Evolutionary conservation across 2,113 vertebrate genomes (phyloP).

Genomic region (Petrocephalus zakoni): DNA sequence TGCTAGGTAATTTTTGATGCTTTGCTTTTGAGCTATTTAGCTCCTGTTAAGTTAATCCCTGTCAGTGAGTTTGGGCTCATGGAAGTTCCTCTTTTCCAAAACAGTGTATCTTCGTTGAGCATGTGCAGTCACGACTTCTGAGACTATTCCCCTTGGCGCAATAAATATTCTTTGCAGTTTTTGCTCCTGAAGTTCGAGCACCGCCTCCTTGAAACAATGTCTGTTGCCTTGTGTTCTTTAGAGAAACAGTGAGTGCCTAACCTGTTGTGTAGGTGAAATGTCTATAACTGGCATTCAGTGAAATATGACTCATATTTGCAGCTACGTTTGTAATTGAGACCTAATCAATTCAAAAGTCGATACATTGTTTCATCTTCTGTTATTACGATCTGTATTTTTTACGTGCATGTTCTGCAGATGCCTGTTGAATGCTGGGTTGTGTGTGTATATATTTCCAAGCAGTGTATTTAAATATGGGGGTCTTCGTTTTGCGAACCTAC

Average conservation of each 20-base stretch:
- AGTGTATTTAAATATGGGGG: neutral
- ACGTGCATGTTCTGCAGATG: neutral
- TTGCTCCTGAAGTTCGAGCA: neutral
- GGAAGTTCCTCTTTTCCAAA: neutral
- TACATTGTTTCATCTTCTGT: neutral
- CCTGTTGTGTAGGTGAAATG: neutral
- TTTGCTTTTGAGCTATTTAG: neutral
- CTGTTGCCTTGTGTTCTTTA: neutral
- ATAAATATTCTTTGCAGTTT: neutral
- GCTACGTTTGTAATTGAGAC: neutral
- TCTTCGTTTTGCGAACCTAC: neutral
- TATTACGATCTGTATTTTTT: neutral
- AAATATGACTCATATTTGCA: neutral
- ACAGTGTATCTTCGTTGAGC: neutral
- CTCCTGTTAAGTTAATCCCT: neutral
- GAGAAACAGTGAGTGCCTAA: neutral
- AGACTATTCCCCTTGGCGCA: neutral
- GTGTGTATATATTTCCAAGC: neutral
- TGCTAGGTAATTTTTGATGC: neutral
- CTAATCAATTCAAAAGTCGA: neutral
- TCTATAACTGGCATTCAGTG: neutral
- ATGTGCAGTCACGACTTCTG: neutral
- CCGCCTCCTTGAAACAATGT: neutral
- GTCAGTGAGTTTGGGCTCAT: neutral
- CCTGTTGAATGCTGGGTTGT: neutral